Percentiles rank a stretch among this genome's conserved stretches.
phyloP scores from a whole-genome alignment of 2,797 vertebrate genomes.

The Coregonus suidteri region DNA sequence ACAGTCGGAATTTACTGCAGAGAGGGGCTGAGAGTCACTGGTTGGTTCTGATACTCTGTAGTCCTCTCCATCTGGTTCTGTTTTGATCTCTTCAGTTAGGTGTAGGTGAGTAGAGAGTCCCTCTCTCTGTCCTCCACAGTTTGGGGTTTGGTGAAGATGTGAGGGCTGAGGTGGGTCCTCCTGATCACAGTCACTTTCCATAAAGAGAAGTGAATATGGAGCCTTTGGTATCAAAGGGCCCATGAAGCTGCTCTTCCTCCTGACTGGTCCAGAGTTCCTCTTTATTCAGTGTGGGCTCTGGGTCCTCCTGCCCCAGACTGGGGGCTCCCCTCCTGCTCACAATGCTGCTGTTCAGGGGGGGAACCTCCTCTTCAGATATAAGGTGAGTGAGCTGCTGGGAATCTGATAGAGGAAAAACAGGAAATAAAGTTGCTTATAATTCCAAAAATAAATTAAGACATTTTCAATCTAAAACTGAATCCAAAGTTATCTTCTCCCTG shows the following conservation, averaged over 20 bases:
- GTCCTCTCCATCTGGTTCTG: background rate
- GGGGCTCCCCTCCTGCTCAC: background rate
- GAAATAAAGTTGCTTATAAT: background rate
- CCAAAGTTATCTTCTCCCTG: background rate
- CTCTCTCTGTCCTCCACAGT: background rate
- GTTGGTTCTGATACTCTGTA: background rate
- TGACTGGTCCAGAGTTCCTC: no score
- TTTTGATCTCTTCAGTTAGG: background rate
- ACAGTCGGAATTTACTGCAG: background rate
- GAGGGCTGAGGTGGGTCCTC: background rate
- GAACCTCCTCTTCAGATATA: background rate
- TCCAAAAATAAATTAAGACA: background rate
- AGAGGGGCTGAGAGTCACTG: background rate
- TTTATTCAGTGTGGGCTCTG: background rate
- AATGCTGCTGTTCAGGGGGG: background rate
- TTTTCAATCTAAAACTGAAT: background rate
- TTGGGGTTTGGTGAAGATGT: background rate
- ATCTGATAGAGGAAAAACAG: background rate
- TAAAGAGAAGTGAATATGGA: background rate
- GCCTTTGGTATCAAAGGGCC: background rate
- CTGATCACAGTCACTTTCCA: background rate
- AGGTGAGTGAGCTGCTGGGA: background rate
- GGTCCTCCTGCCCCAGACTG: background rate
- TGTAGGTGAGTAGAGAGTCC: background rate
- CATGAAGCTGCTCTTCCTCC: background rate